Percentiles rank a stretch among this genome's conserved stretches.
Conservation (phyloP, 2,797 vertebrate genomes). For the Odontamblyopus lacepedii region DNA sequence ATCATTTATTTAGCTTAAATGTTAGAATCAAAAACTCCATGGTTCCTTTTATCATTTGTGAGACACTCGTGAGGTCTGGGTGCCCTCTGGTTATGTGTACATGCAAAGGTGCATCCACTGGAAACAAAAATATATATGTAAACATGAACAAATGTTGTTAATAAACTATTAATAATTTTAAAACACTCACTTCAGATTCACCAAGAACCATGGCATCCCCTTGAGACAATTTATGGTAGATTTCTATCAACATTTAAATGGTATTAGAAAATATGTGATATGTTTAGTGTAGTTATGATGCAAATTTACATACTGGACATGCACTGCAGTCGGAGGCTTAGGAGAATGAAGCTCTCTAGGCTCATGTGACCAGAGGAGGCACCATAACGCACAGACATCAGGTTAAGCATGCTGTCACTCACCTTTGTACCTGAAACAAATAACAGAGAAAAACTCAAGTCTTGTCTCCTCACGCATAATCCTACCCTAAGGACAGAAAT, state of each 20-base stretch:
- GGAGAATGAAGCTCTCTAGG: conserved; percentile 81
- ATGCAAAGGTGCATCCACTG: conserved; percentile 75
- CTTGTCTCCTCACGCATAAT: background rate
- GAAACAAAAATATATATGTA: conserved; percentile 25
- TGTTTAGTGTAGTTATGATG: conserved; percentile 15
- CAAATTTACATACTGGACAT: conserved; percentile 79
- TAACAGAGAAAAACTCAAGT: background rate
- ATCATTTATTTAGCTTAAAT: background rate
- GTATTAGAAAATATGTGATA: background rate
- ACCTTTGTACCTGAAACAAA: conserved; percentile 49
- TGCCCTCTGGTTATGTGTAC: conserved; percentile 65
- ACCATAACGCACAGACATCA: conserved; percentile 74
- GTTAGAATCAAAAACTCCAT: background rate
- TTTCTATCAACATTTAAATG: conserved; percentile 56
- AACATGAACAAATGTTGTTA: background rate
- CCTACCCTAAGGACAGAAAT: background rate
- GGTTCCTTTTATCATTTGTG: background rate
- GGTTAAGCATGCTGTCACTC: conserved; percentile 47
- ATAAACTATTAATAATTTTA: background rate
- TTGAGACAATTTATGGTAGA: conserved; percentile 60
- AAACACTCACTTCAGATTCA: conserved; percentile 55
- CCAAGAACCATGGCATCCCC: conserved; percentile 51
- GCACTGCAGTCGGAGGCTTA: conserved; percentile 80
- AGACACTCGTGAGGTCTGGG: background rate
- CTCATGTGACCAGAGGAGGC: conserved; percentile 65